Percentiles rank a stretch among this genome's conserved stretches.
Evolutionary conservation across 2,888 invertebrate species (phyloP).

Genomic region (Platycnemis pennipes): DNA sequence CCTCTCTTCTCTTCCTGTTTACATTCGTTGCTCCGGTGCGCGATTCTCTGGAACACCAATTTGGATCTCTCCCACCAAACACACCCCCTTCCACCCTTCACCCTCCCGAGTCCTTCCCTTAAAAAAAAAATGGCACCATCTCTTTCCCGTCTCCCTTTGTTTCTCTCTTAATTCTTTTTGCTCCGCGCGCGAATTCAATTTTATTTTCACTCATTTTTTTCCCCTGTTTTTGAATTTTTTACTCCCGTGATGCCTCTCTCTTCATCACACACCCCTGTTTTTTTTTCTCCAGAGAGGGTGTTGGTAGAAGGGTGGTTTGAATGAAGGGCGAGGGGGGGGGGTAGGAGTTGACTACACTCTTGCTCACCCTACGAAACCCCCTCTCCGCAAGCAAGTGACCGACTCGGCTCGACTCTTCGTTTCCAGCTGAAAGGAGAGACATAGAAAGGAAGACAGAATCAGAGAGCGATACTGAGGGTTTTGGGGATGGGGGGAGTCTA

Average conservation of each 20-base stretch:
- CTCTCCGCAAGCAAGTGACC: neutral
- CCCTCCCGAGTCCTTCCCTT: no score
- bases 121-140: neutral
- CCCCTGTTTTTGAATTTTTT: neutral
- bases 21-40: neutral
- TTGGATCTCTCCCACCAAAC: neutral
- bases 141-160: neutral
- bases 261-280: neutral
- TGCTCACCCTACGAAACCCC: neutral
- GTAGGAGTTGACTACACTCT: neutral
- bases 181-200: neutral
- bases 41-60: conserved; percentile 29
- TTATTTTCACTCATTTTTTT: neutral
- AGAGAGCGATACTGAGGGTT: neutral
- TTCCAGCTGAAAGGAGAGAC: neutral
- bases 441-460: neutral
- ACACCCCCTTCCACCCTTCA: neutral
- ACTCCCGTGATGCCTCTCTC: neutral
- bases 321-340: neutral
- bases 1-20: neutral
- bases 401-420: neutral
- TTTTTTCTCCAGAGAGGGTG: neutral
- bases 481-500: neutral
- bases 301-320: no score
- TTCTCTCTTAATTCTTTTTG: neutral